Percentiles rank a stretch among this genome's conserved stretches.
These are phyloP conservation scores for Zonitis immaculata DNA, from an alignment of 2,888 invertebrate species.

Conservation along the genomic window DNA sequence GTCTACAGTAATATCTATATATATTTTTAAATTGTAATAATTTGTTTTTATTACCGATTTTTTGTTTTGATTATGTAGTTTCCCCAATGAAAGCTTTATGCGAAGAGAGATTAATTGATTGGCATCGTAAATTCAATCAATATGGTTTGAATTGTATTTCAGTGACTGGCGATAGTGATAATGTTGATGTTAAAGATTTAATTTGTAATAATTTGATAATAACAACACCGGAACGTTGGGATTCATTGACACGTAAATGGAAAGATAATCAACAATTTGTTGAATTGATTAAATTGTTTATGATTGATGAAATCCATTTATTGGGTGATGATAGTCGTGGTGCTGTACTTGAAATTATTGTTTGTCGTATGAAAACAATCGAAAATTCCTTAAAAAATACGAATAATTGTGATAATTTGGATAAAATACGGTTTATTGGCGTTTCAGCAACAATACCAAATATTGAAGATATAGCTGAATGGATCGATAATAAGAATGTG, in stretches of 20 bases:
- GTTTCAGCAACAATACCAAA: slow-evolving; percentile 78
- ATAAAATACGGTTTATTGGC: slow-evolving; percentile 61
- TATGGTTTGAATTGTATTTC: slow-evolving; percentile 63
- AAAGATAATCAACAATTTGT: slow-evolving; percentile 61
- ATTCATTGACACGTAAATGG: slow-evolving; percentile 72
- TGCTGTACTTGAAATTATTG: slow-evolving; percentile 72
- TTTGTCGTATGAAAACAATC: slow-evolving; percentile 71
- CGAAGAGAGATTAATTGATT: slow-evolving; percentile 65
- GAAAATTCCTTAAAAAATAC: slow-evolving; percentile 41
- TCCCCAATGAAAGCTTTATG: slow-evolving; percentile 78
- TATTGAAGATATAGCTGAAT: slow-evolving; percentile 67
- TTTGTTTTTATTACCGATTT: neutral
- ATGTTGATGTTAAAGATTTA: slow-evolving; percentile 53
- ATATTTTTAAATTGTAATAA: neutral
- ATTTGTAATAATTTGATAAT: slow-evolving; percentile 58
- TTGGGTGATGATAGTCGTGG: slow-evolving; percentile 68
- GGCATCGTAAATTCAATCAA: slow-evolving; percentile 64
- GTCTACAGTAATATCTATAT: slow-evolving; percentile 59
- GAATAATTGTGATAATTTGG: slow-evolving; percentile 17
- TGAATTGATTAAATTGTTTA: slow-evolving; percentile 59
- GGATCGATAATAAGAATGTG: slow-evolving; percentile 53
- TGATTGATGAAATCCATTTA: slow-evolving; percentile 76
- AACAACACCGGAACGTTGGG: slow-evolving; percentile 85
- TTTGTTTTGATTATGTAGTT: slow-evolving; percentile 53
- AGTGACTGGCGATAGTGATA: slow-evolving; percentile 73